Evolutionary conservation across 2,797 vertebrate genomes (phyloP).

Genomic region (Numenius phaeopus): DNA sequence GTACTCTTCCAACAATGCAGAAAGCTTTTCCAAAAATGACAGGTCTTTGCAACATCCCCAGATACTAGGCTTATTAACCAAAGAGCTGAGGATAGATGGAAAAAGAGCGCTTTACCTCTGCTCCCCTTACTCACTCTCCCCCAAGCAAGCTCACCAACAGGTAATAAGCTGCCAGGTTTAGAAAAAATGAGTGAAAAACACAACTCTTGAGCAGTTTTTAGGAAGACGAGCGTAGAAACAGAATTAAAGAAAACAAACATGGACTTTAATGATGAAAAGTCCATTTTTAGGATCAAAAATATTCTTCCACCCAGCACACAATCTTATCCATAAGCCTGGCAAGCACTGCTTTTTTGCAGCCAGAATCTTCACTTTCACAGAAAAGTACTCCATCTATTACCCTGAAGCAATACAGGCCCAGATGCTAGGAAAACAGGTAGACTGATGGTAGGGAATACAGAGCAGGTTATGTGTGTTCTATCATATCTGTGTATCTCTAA

Average conservation of each 20-base stretch:
- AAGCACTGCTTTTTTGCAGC: neutral
- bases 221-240: neutral
- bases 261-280: neutral
- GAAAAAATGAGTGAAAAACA: neutral
- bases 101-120: neutral
- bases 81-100: neutral
- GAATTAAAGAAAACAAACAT: neutral
- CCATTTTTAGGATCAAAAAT: neutral
- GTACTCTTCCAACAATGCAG: neutral
- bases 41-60: neutral
- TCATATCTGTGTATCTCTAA: neutral
- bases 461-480: neutral
- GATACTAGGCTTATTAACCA: neutral
- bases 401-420: neutral
- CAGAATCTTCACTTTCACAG: neutral
- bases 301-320: neutral
- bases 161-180: neutral
- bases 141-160: neutral
- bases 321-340: neutral
- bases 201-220: neutral
- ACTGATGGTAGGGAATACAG: neutral
- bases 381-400: neutral
- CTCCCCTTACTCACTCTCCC: neutral
- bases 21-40: neutral
- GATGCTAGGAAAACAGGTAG: neutral